Evolutionary conservation across 2,888 invertebrate genomes (phyloP).

Genomic region (Koerneria pararmatus): DNA sequence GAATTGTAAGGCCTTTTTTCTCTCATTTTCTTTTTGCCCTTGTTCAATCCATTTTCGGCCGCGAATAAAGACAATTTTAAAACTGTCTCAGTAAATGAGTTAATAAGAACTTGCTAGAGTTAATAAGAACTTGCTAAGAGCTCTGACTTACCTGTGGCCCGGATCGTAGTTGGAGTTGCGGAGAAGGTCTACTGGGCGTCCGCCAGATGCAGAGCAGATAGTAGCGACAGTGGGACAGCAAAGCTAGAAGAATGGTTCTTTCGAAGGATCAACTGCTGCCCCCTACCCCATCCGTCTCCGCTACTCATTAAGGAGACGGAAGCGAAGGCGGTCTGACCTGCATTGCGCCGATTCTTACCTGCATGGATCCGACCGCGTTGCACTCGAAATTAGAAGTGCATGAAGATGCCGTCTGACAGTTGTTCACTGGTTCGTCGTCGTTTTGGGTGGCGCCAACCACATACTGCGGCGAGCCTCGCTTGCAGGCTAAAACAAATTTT

Average conservation of each 20-base stretch:
- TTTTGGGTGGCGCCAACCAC: conserved; percentile 46
- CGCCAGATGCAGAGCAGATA: conserved; percentile 49
- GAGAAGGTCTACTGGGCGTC: conserved; percentile 44
- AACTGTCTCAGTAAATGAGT: too few relatives aligned
- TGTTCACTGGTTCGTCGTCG: conserved; percentile 55
- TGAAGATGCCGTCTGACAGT: conserved; percentile 54
- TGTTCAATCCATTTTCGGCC: too few relatives aligned
- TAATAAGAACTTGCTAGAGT: too few relatives aligned
- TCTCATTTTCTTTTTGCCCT: too few relatives aligned
- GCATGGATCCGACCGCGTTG: conserved; percentile 54
- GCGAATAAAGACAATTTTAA: too few relatives aligned
- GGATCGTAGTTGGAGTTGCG: conserved; percentile 52
- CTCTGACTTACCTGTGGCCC: conserved; percentile 32
- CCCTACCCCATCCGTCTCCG: too few relatives aligned
- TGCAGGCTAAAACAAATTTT: conserved; percentile 53
- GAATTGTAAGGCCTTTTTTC: too few relatives aligned
- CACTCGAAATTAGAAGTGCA: conserved; percentile 57
- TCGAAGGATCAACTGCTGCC: too few relatives aligned
- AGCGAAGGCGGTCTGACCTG: neutral
- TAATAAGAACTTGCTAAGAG: too few relatives aligned
- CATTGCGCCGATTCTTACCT: conserved; percentile 22
- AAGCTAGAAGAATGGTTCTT: conserved; percentile 20
- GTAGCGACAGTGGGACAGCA: conserved; percentile 56
- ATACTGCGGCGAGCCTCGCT: conserved; percentile 58
- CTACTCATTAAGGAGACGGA: too few relatives aligned